Evolutionary conservation across 2,113 vertebrate genomes (phyloP).

Genomic region (Corvus moneduloides): DNA sequence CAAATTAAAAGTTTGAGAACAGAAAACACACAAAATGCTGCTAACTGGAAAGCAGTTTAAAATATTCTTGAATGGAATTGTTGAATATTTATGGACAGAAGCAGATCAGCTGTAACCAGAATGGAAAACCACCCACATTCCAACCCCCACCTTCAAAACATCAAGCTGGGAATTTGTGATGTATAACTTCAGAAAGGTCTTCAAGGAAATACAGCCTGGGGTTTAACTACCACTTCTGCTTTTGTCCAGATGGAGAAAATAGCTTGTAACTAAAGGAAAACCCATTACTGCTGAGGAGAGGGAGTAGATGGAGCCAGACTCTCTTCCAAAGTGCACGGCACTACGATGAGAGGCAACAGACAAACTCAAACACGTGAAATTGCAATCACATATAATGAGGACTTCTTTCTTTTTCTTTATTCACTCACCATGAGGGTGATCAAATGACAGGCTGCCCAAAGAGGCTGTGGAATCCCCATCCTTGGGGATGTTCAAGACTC

Average conservation of each 20-base stretch:
- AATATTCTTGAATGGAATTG: background rate
- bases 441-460: background rate
- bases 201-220: background rate
- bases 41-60: background rate
- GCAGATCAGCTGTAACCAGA: background rate
- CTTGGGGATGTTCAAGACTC: background rate
- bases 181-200: background rate
- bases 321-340: background rate
- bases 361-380: background rate
- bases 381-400: background rate
- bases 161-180: background rate
- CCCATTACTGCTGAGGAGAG: background rate
- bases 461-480: background rate
- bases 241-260: background rate
- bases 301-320: background rate
- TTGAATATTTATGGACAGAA: background rate
- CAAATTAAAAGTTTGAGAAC: background rate
- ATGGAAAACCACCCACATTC: background rate
- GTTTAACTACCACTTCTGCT: background rate
- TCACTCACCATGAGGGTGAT: background rate
- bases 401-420: background rate
- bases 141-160: background rate
- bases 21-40: background rate
- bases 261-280: constrained; percentile 8
- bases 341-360: background rate